Evolutionary conservation across 2,888 invertebrate genomes (phyloP).

Genomic region (Miltochrista miniata): DNA sequence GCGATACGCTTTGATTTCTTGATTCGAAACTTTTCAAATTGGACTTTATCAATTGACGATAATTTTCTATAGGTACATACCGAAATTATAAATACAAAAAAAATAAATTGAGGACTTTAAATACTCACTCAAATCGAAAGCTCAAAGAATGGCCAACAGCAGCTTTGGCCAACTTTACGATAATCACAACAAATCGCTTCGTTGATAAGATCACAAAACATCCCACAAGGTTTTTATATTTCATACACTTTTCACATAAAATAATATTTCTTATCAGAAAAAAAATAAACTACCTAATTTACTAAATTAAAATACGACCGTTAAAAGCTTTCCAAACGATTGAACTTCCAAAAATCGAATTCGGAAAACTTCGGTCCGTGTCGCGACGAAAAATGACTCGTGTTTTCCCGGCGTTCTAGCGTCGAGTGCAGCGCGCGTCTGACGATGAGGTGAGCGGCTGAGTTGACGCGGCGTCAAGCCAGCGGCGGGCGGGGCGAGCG

Average conservation of each 20-base stretch:
- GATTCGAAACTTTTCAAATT: slow-evolving; percentile 55
- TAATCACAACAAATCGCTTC: slow-evolving; percentile 56
- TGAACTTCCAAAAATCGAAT: slow-evolving; percentile 55
- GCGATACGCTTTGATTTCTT: slow-evolving; percentile 73
- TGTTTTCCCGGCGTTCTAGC: slow-evolving; percentile 81
- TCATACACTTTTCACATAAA: slow-evolving; percentile 37
- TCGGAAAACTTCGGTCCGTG: slow-evolving; percentile 68
- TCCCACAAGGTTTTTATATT: slow-evolving; percentile 63
- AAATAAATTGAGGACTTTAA: slow-evolving; percentile 17
- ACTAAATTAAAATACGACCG: slow-evolving; percentile 45
- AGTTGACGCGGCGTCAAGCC: slow-evolving; percentile 61
- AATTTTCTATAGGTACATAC: slow-evolving; percentile 51
- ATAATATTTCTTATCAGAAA: slow-evolving; percentile 32
- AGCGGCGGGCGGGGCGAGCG: slow-evolving; percentile 60
- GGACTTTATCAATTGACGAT: slow-evolving; percentile 52
- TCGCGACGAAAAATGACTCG: slow-evolving; percentile 78
- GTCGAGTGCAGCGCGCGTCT: slow-evolving; percentile 79
- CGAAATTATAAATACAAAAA: slow-evolving; percentile 12
- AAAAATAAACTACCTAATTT: slow-evolving; percentile 33
- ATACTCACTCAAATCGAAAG: slow-evolving; percentile 67
- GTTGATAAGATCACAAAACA: slow-evolving; percentile 65
- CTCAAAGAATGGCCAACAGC: slow-evolving; percentile 49
- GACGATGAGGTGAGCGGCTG: slow-evolving; percentile 71
- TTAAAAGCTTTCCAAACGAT: slow-evolving; percentile 41
- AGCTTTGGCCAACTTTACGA: slow-evolving; percentile 46